Evolutionary conservation across 2,797 vertebrate genomes (phyloP).

Genomic region (Cephalopachus bancanus): DNA sequence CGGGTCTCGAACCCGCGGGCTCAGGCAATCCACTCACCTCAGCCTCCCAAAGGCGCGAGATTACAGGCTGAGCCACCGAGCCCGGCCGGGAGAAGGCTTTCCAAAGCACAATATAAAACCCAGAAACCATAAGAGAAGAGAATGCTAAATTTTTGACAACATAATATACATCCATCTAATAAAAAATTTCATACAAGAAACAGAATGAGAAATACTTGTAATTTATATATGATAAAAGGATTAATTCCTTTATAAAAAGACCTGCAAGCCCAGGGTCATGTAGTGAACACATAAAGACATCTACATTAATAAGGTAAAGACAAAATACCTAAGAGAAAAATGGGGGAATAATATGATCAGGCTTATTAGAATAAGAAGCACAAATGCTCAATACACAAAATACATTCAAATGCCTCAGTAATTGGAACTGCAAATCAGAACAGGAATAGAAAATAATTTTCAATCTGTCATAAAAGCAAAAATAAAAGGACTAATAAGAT

Average conservation of each 20-base stretch:
- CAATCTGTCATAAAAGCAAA: background rate
- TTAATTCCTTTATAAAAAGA: conserved; percentile 1
- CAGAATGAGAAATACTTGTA: background rate
- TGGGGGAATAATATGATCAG: background rate
- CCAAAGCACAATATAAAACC: background rate
- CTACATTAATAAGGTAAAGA: background rate
- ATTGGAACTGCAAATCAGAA: conserved; percentile 55
- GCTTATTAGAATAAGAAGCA: background rate
- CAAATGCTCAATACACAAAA: background rate
- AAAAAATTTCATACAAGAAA: background rate
- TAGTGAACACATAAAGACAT: background rate
- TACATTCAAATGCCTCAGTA: background rate
- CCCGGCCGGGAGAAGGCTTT: background rate
- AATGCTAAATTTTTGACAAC: background rate
- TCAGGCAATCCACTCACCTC: too few species aligned
- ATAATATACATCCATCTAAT: background rate
- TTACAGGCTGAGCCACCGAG: too few species aligned
- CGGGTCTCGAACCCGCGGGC: too few species aligned
- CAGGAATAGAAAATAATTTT: background rate
- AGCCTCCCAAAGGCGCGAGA: too few species aligned
- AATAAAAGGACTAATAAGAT: background rate
- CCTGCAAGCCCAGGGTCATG: background rate
- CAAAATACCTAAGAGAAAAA: background rate
- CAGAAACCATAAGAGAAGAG: background rate
- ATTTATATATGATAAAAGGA: background rate